Percentiles rank a stretch among this genome's conserved stretches.
phyloP scores from a whole-genome alignment of 2,113 vertebrate species.

The Neomonachus schauinslandi region DNA sequence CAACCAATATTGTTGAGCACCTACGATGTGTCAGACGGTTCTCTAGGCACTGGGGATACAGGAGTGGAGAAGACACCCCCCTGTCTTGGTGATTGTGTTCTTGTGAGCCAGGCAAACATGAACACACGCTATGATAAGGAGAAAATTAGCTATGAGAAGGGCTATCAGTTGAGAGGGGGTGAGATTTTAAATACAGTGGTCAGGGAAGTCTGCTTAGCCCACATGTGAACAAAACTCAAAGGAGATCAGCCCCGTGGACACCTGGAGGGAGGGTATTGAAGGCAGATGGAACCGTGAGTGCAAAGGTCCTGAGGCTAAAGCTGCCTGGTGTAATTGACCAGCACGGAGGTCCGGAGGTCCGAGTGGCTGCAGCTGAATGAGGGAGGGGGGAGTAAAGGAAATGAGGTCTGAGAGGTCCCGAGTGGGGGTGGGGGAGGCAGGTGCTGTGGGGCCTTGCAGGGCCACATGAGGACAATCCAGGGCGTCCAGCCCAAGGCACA shows the following conservation, averaged over 20 bases:
- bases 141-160: neutral
- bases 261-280: neutral
- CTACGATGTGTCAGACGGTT: neutral
- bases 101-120: neutral
- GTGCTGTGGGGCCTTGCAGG: neutral
- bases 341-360: neutral
- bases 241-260: neutral
- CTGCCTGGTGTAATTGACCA: neutral
- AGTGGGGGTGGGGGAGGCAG: neutral
- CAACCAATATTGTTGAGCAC: neutral
- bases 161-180: neutral
- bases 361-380: neutral
- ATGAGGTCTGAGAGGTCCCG: neutral
- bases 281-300: neutral
- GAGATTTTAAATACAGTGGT: neutral
- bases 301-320: neutral
- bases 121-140: neutral
- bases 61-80: neutral
- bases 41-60: neutral
- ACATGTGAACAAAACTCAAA: neutral
- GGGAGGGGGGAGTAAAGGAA: neutral
- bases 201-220: neutral
- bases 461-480: neutral
- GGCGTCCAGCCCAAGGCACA: neutral
- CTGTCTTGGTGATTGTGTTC: neutral